Evolutionary conservation across 2,113 vertebrate species (phyloP), one percentile per base, ranked within the genome.

Genomic region (Strigops habroptila): DNA sequence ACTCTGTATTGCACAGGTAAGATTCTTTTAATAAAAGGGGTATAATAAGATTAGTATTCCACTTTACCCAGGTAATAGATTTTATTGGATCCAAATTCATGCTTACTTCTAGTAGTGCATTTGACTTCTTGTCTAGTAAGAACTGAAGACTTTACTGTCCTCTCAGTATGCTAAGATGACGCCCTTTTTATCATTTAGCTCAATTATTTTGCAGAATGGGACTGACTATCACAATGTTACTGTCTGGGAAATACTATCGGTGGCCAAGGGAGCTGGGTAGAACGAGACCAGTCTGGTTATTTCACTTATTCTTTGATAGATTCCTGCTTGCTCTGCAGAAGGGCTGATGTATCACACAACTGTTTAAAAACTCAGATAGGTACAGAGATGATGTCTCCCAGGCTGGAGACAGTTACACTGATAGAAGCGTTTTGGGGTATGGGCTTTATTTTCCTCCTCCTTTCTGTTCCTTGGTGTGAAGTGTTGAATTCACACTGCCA

Each of bases 331-430:
- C 71, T 70, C 48, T 69, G 89, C 70, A 31, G 39, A 46, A 89
- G 30, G 41, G 21, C 49, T 51, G 59, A 9, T 25, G 21, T 30
- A n/a, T 51, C 4, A 0, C 33, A 27, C 9, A 33, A 1, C n/a
- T 35, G 21, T 67, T 43, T 10, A 59, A 69, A 82, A 82, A 51
- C 39, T 21, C 16, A 3, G 46, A 8, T 10, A 6, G 18, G 6
- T 43, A 2, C 39, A 39, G 67, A 39, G 63, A 14, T 60, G 25
- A 5, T 15, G 1, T 14, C 16, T 44, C 18, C 18, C 1, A 1
- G 65, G 8, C 46, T 95, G 76, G 35, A 71, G 53, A 35, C 11
- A 24, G 43, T 62, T 63, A 18, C 21, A 4, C 7, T 35, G 23
- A 19, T 28, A 5, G 1, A 24, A 37, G 51, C 9, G 23, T 5